Conservation (phyloP, 2,797 vertebrate species). For the Macrochelys suwanniensis region DNA sequence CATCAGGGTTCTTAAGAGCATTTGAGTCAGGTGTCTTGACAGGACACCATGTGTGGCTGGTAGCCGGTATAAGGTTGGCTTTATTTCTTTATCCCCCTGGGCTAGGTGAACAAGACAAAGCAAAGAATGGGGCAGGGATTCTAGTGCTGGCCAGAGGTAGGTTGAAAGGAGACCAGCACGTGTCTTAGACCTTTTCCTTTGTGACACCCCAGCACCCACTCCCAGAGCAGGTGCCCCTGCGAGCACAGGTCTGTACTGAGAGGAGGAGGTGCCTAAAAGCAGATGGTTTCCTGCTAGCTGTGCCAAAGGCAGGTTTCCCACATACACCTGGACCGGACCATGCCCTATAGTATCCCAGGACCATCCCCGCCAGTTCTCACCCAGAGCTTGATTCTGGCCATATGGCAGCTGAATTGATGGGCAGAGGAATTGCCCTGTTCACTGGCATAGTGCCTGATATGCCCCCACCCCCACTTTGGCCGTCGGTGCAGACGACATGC, state of each 20-base stretch:
- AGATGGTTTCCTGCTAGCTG: not conserved
- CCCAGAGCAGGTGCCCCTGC: not conserved
- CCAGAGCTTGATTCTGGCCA: not conserved
- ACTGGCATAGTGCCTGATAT: not conserved
- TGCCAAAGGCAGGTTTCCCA: not conserved
- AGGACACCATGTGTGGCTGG: accelerated
- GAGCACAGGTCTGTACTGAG: not conserved
- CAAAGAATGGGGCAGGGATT: no score
- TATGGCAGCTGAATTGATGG: not conserved
- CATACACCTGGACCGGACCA: not conserved
- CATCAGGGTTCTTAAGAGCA: accelerated
- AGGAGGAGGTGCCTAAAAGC: not conserved
- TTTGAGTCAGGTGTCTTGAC: accelerated
- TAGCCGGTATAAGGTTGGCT: not conserved
- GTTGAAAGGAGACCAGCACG: no score
- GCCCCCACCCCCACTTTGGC: not conserved
- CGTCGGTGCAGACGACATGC: not conserved
- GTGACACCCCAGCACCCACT: not conserved
- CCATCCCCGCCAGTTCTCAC: not conserved
- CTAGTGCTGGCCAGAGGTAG: not conserved
- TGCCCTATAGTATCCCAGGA: not conserved
- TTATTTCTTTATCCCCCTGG: not conserved
- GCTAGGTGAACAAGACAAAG: not conserved
- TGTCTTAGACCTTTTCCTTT: not conserved
- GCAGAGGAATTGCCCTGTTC: not conserved